Conservation (phyloP, 2,888 invertebrate genomes). For the Osedax frankpressi region DNA sequence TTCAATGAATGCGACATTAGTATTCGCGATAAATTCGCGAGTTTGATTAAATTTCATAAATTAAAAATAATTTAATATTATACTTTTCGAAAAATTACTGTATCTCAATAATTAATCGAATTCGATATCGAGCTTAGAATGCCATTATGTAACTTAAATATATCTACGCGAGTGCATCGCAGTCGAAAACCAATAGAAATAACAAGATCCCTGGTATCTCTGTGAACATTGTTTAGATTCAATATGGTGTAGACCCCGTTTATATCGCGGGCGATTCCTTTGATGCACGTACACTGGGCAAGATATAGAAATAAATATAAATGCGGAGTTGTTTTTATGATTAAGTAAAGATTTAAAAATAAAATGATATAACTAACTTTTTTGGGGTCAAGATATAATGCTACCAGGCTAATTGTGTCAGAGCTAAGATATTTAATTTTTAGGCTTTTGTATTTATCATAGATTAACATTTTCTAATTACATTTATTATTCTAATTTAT, state of each 20-base stretch:
- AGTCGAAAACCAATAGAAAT: not conserved
- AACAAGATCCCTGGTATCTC: not conserved
- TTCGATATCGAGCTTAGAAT: too few relatives aligned
- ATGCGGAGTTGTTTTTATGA: not conserved
- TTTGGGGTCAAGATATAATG: not conserved
- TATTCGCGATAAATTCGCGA: too few relatives aligned
- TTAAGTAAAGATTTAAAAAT: not conserved
- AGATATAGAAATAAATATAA: too few relatives aligned
- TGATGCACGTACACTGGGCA: not conserved
- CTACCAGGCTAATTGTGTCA: not conserved
- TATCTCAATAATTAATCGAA: too few relatives aligned
- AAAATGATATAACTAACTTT: not conserved
- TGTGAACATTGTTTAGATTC: not conserved
- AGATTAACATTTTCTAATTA: too few relatives aligned
- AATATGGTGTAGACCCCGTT: not conserved
- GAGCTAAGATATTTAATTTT: not conserved
- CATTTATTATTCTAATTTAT: too few relatives aligned
- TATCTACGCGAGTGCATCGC: too few relatives aligned
- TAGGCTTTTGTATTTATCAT: not conserved
- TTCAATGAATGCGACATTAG: too few relatives aligned
- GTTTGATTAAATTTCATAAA: too few relatives aligned
- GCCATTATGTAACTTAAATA: too few relatives aligned
- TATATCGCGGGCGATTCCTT: not conserved
- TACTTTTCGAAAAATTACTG: too few relatives aligned
- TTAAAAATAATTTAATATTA: too few relatives aligned